Percentiles rank a stretch among this genome's conserved stretches.
Conservation (phyloP, 1,140 invertebrate species). For the Euura lappo region DNA sequence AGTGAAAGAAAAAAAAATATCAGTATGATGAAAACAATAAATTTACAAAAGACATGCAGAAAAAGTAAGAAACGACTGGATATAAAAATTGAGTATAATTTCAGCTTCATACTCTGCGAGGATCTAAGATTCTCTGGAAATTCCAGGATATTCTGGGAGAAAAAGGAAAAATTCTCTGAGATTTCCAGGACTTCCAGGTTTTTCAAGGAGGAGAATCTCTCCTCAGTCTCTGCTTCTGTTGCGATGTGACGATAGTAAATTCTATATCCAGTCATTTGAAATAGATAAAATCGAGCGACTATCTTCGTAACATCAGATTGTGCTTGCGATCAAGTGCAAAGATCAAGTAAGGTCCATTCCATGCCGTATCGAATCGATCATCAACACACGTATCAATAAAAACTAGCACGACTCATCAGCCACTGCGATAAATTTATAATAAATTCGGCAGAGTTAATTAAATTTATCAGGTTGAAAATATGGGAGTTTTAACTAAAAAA, state of each 20-base stretch:
- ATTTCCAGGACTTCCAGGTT: too few relatives aligned
- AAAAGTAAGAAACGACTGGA: neutral
- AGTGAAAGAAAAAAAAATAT: constrained; percentile 1
- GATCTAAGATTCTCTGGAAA: too few relatives aligned
- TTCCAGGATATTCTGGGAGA: too few relatives aligned
- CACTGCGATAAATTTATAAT: neutral
- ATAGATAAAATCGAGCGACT: neutral
- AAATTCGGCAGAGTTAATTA: neutral
- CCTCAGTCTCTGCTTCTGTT: neutral
- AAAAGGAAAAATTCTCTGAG: too few relatives aligned
- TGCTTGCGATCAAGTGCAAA: neutral
- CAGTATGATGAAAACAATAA: neutral
- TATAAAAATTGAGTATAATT: neutral
- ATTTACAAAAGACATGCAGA: neutral
- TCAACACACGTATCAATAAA: neutral
- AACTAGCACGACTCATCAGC: constrained; percentile 2
- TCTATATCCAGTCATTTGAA: constrained; percentile 5
- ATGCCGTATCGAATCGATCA: neutral
- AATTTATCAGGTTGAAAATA: constrained; percentile 6
- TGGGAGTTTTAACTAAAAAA: constrained; percentile 20
- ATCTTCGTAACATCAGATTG: neutral
- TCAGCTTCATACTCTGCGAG: too few relatives aligned
- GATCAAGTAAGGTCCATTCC: neutral
- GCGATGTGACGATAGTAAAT: neutral
- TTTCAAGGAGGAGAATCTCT: too few relatives aligned